Evolutionary conservation across 2,888 invertebrate genomes (phyloP).

Genomic region (Lithophane ornitopus): DNA sequence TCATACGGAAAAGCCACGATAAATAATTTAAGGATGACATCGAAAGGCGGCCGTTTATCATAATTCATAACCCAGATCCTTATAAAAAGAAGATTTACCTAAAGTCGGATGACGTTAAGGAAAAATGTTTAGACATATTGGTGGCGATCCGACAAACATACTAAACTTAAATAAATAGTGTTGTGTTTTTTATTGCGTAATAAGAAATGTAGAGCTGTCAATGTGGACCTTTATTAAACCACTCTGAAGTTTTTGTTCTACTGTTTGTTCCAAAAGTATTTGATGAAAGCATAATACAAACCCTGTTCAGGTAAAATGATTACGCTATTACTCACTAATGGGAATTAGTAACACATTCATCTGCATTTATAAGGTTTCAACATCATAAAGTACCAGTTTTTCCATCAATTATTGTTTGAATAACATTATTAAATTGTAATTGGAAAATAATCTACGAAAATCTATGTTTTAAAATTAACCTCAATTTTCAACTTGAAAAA

Average conservation of each 20-base stretch:
- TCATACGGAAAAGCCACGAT: constrained; percentile 38
- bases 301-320: background rate
- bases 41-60: constrained; percentile 62
- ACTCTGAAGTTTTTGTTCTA: background rate
- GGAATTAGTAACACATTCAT: background rate
- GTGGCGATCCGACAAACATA: constrained; percentile 9
- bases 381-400: background rate
- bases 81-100: constrained; percentile 55
- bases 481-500: background rate
- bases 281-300: background rate
- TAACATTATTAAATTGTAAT: background rate
- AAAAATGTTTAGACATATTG: constrained; percentile 43
- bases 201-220: constrained; percentile 5
- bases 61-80: constrained; percentile 54
- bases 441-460: background rate
- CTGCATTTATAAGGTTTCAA: background rate
- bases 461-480: background rate
- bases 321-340: background rate
- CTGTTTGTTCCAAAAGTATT: too few species aligned
- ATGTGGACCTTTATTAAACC: constrained; percentile 3
- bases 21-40: constrained; percentile 62
- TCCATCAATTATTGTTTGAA: too few species aligned
- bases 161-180: constrained; percentile 1
- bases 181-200: background rate
- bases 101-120: constrained; percentile 40